Evolutionary conservation across 1,140 invertebrate species (phyloP).

Genomic region (Chlorops oryzae): DNA sequence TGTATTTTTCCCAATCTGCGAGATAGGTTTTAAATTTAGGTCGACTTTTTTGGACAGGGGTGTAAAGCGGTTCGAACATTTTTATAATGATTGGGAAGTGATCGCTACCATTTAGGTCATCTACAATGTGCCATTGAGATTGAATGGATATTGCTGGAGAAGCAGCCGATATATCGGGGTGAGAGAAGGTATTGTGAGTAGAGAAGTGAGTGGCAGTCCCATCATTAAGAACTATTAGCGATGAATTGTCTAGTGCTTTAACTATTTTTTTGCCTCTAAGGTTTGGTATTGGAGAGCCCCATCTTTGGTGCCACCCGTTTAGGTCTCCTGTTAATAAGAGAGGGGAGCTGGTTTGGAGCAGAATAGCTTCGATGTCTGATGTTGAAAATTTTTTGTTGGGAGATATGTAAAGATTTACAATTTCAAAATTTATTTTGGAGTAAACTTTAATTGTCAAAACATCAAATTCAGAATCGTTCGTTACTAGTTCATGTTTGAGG

Average conservation of each 20-base stretch:
- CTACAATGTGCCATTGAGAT: not conserved
- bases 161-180: slow-evolving; percentile 1
- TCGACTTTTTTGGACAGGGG: slow-evolving; percentile 1
- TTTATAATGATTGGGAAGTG: not conserved
- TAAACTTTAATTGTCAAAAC: not conserved
- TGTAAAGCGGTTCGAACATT: slow-evolving; percentile 1
- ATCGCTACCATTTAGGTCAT: not conserved
- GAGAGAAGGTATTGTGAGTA: too few species aligned
- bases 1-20: slow-evolving; percentile 6
- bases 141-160: slow-evolving; percentile 2
- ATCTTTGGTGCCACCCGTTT: too few species aligned
- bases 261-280: too few species aligned
- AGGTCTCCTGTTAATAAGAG: too few species aligned
- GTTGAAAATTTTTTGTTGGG: not conserved
- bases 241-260: too few species aligned
- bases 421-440: not conserved
- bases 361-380: not conserved
- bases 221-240: too few species aligned
- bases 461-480: not conserved
- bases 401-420: not conserved
- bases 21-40: not conserved
- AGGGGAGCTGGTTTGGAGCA: too few species aligned
- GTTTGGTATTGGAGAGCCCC: too few species aligned
- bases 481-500: not conserved
- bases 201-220: too few species aligned